Evolutionary conservation across 2,797 vertebrate genomes (phyloP).

Genomic region (Poecile montanus): DNA sequence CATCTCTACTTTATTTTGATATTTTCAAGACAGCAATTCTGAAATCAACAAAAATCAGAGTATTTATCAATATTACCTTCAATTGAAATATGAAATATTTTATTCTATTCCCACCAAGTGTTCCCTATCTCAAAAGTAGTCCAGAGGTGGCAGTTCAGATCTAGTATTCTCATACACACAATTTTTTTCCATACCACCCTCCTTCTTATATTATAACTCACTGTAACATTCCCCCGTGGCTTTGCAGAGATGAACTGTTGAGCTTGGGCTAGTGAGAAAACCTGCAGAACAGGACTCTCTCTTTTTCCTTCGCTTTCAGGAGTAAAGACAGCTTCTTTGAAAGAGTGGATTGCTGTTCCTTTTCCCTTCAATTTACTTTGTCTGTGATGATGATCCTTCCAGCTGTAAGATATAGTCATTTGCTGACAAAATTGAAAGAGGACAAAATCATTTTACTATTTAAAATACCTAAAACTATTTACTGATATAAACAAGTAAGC

Average conservation of each 20-base stretch:
- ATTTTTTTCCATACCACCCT: not conserved
- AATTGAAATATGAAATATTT: not conserved
- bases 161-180: not conserved
- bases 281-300: not conserved
- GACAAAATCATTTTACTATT: not conserved
- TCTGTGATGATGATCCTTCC: not conserved
- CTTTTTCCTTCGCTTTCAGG: not conserved
- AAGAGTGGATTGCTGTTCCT: not conserved
- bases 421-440: not conserved
- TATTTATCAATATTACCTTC: not conserved
- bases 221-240: not conserved
- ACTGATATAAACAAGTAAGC: not conserved
- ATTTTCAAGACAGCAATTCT: not conserved
- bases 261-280: not conserved
- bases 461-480: not conserved
- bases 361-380: not conserved
- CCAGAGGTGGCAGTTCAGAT: not conserved
- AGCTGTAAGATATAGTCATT: not conserved
- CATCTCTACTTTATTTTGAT: not conserved
- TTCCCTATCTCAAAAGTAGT: not conserved
- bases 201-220: not conserved
- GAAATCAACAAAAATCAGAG: not conserved
- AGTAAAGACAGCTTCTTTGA: not conserved
- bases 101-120: not conserved
- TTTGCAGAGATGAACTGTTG: not conserved